Percentiles rank a stretch among this genome's conserved stretches.
Evolutionary conservation across 2,888 invertebrate species (phyloP).

Genomic region (Caenorhabditis macrosperma): DNA sequence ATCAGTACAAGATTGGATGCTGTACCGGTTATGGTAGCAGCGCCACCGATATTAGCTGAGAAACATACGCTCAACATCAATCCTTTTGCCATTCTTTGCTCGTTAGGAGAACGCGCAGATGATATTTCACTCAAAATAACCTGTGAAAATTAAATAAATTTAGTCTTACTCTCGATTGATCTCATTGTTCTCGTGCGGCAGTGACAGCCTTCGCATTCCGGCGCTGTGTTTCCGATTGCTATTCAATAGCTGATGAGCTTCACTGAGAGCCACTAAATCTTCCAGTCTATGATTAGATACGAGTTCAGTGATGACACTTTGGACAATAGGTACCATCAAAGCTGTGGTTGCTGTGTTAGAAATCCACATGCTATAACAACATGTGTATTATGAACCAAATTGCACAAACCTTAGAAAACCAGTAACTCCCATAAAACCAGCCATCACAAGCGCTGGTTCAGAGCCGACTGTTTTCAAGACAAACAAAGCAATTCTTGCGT

Average conservation of each 20-base stretch:
- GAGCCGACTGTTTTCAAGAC: constrained; percentile 73
- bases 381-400: background rate
- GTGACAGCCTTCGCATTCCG: constrained; percentile 66
- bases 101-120: constrained; percentile 63
- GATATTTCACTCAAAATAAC: constrained; percentile 46
- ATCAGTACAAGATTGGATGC: constrained; percentile 75
- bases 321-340: constrained; percentile 85
- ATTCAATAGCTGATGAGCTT: constrained; percentile 28
- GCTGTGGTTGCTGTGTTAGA: constrained; percentile 82
- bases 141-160: background rate
- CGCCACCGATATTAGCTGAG: constrained; percentile 77
- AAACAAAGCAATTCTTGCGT: constrained; percentile 72
- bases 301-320: constrained; percentile 73
- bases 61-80: constrained; percentile 75
- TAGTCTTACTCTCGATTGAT: constrained; percentile 56
- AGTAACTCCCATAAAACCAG: constrained; percentile 78
- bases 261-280: constrained; percentile 59
- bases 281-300: constrained; percentile 67
- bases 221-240: constrained; percentile 58
- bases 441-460: constrained; percentile 77
- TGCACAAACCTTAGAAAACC: constrained; percentile 72
- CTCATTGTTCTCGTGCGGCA: constrained; percentile 65
- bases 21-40: constrained; percentile 78
- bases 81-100: constrained; percentile 73
- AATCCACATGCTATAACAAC: constrained; percentile 74